Percentiles rank a stretch among this genome's conserved stretches.
Conservation (phyloP, 2,888 invertebrate genomes). For the Neuroscelio doddi region DNA sequence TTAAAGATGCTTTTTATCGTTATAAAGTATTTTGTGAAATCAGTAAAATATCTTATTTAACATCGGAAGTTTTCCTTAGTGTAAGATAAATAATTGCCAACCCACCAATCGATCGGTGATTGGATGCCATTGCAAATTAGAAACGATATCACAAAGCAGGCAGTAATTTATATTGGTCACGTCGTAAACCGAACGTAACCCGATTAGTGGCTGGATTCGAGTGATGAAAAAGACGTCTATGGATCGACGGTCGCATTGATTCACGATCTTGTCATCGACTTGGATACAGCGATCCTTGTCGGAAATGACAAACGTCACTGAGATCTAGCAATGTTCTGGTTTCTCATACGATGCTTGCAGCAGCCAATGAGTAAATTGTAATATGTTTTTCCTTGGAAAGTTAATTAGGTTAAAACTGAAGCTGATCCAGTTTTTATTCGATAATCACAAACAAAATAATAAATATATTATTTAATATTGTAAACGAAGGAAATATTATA, state of each 20-base stretch:
- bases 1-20: too few species aligned
- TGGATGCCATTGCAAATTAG: slow-evolving; percentile 1
- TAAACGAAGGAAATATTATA: too few species aligned
- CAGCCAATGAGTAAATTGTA: neutral
- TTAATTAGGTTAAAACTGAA: slow-evolving; percentile 2
- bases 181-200: slow-evolving; percentile 15
- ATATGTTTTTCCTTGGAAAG: neutral
- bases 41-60: too few species aligned
- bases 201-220: slow-evolving; percentile 10
- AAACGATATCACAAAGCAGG: slow-evolving; percentile 2
- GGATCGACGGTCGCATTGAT: slow-evolving; percentile 15
- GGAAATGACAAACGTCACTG: slow-evolving; percentile 16
- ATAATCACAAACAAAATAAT: too few species aligned
- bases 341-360: neutral
- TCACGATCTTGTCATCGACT: slow-evolving; percentile 19
- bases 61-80: too few species aligned
- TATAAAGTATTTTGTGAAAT: slow-evolving; percentile 1
- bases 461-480: too few species aligned
- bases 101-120: neutral
- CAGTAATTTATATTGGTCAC: slow-evolving; percentile 14
- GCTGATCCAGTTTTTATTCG: neutral
- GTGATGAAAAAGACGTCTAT: slow-evolving; percentile 12
- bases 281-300: slow-evolving; percentile 8
- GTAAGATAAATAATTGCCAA: slow-evolving; percentile 7
- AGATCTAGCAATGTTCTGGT: slow-evolving; percentile 9